Evolutionary conservation across 2,888 invertebrate species (phyloP), one percentile per base, ranked within the genome.

Genomic region (Parnassius apollo): DNA sequence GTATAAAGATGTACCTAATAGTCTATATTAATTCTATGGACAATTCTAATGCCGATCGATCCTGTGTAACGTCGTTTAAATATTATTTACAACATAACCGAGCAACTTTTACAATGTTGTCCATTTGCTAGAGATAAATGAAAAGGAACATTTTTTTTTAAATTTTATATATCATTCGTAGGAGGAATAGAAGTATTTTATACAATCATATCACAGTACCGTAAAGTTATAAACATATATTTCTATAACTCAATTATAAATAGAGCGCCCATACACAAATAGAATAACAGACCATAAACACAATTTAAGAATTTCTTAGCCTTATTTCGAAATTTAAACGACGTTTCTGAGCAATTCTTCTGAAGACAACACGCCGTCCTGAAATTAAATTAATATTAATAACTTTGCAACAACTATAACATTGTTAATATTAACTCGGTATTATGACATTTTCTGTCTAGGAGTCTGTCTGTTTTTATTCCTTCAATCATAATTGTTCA

Each of bases 331-430:
- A 58, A 44, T 75, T 86, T 88, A 89, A 70, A 81, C 77, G 71
- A 82, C 80, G 77, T 90, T 92, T 77, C 92, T 87, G 69, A 93
- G 87, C 48, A 93, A 83, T 77, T 94, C 93, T 25, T 93, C 93
- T 42, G 93, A 81, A 64, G 93, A 87, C 50, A 94, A 84, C 80
- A 91, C 83, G 56, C 93, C 93, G 70, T 93, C 93, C 86, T 93
- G 92, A 52, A 92, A 90, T 66, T 0, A 78, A 71, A 68, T 57
- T 64, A 50, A 58, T 22, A 52, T 54, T 57, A 62, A 9, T 45
- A 7, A 52, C 42, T 18, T 22, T 35, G 35, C 35, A 35, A 35
- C 4, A 35, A 35, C 35, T 35, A 35, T 35, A 35, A 35, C 4
- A 35, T 35, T 7, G 35, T 7, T 35, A 35, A 35, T 35, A 7